Evolutionary conservation across 2,797 vertebrate species (phyloP), one percentile per base, ranked within the genome.

Genomic region (Morelia viridis): DNA sequence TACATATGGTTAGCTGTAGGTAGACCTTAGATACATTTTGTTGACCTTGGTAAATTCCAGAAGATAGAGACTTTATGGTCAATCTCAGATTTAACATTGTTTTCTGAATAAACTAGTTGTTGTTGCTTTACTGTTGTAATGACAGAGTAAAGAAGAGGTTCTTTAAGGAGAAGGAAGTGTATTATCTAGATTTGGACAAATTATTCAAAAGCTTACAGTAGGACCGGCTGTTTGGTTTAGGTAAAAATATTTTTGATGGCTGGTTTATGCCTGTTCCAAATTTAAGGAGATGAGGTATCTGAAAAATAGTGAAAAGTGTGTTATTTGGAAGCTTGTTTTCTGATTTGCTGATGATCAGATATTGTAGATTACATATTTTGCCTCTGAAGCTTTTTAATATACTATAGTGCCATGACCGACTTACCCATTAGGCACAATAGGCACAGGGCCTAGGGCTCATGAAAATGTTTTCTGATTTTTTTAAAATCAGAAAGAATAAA

Each of bases 11-110:
- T 80, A 80, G 71, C 71, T 80, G 41, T 24, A 80, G 41, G 10
- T 11, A 80, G 10, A 80, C 17, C 28, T 71, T 92, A 91, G 92
- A 90, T 31, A 1, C 85, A 5, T 91, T 86, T 87, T 93, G 35
- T 31, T 86, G 28, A 9, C 10, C 64, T 85, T 88, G 2, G 85
- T 57, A 92, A 87, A 24, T 31, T 71, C 10, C 4, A 41, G 0
- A 53, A 64, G 17, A 11, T 93, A 61, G 28, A 64, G 85, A n/a
- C 50, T 56, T 93, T 93, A 50, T 62, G 83, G 68, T 83, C 88
- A 92, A 9, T 6, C 84, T 80, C 28, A 19, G 58, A 31, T 60
- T 26, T 61, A 19, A 22, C 5, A 15, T 31, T 83, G 22, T 71
- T 80, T 87, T 84, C 80, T 62, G 41, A 87, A 90, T 35, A 53